phyloP scores from a whole-genome alignment of 2,797 vertebrate genomes.

The Macrochelys suwanniensis region DNA sequence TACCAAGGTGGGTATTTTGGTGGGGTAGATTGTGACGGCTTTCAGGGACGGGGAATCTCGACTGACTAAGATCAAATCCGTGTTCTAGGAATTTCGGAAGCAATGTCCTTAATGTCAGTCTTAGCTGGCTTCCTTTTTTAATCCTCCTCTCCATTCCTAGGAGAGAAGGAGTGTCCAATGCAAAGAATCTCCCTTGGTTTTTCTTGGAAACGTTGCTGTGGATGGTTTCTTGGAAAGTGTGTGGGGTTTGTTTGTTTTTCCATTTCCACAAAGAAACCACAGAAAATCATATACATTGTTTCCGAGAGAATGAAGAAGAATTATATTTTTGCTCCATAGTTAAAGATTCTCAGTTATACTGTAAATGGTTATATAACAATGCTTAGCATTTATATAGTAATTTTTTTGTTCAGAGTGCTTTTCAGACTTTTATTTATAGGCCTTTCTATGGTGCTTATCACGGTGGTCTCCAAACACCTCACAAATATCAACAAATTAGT shows the following conservation, averaged over 20 bases:
- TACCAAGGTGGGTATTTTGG: neutral
- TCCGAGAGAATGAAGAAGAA: neutral
- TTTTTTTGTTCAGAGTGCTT: neutral
- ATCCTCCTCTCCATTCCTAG: neutral
- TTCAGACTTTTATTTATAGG: conserved; percentile 20
- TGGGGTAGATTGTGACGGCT: neutral
- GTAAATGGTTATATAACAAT: neutral
- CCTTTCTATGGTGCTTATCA: conserved; percentile 21
- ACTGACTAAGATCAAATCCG: neutral
- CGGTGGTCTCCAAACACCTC: neutral
- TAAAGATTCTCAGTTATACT: neutral
- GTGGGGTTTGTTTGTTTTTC: neutral
- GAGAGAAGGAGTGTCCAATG: neutral
- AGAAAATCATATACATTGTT: neutral
- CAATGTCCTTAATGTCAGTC: neutral
- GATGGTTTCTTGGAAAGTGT: neutral
- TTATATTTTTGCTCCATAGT: neutral
- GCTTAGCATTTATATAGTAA: neutral
- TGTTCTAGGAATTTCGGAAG: neutral
- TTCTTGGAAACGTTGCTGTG: neutral
- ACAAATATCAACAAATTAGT: neutral
- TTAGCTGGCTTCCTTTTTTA: neutral
- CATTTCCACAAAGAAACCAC: neutral
- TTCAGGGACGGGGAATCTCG: neutral
- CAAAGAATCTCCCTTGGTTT: neutral